These are phyloP conservation scores for Phenganax subtilis DNA, from an alignment of 92 coral and sea anemone species.

Conservation along the genomic window DNA sequence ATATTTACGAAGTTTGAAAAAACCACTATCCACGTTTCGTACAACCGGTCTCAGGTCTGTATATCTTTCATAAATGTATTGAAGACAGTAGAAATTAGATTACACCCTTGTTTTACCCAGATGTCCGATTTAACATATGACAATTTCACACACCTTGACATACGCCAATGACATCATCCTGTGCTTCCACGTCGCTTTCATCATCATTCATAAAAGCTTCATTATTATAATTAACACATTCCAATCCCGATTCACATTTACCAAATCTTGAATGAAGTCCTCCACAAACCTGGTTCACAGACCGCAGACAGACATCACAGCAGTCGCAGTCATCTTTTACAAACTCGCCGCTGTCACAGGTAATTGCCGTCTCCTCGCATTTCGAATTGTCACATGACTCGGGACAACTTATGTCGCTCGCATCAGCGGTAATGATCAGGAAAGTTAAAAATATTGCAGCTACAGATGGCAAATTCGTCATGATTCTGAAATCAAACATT, in stretches of 20 bases:
- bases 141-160: conserved; percentile 25
- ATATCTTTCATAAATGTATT: too few relatives aligned
- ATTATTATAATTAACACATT: conserved; percentile 21
- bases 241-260: conserved; percentile 19
- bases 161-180: conserved; percentile 21
- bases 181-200: background rate
- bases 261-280: conserved; percentile 29
- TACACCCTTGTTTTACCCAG: too few relatives aligned
- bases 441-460: conserved; percentile 7
- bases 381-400: conserved; percentile 25
- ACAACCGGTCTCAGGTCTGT: too few relatives aligned
- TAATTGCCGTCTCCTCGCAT: conserved; percentile 16
- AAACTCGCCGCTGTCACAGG: conserved; percentile 25
- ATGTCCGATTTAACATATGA: too few relatives aligned
- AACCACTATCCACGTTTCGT: background rate
- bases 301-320: conserved; percentile 36
- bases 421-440: conserved; percentile 13
- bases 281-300: conserved; percentile 13
- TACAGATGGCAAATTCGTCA: background rate
- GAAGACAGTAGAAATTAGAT: too few relatives aligned
- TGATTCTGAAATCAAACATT: background rate
- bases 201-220: conserved; percentile 41
- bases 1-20: too few relatives aligned
- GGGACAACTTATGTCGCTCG: background rate
- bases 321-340: conserved; percentile 33